Evolutionary conservation across 2,888 invertebrate genomes (phyloP).

Genomic region (Polylopha cassiicola): DNA sequence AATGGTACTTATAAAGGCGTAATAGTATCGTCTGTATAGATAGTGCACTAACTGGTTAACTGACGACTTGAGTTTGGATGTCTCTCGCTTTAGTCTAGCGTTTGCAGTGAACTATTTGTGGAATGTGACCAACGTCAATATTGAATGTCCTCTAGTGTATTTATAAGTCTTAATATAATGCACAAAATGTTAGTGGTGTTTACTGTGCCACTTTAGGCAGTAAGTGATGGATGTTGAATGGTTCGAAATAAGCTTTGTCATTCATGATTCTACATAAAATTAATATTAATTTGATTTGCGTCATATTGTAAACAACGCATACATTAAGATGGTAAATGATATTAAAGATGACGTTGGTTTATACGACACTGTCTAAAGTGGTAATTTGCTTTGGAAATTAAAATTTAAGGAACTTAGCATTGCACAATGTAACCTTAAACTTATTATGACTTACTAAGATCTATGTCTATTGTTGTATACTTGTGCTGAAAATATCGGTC

Average conservation of each 20-base stretch:
- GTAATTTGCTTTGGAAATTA: constrained; percentile 13
- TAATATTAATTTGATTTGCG: no score
- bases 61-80: no score
- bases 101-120: constrained; percentile 25
- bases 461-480: constrained; percentile 33
- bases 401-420: constrained; percentile 25
- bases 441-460: constrained; percentile 33
- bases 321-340: no score
- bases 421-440: constrained; percentile 29
- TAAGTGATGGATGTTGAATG: constrained; percentile 6
- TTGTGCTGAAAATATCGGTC: constrained; percentile 29
- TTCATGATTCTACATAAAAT: no score
- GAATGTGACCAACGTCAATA: constrained; percentile 37
- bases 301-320: no score
- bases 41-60: no score
- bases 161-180: constrained; percentile 38
- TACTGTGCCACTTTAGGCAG: constrained; percentile 35
- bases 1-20: no score
- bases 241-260: no score
- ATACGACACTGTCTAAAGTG: constrained; percentile 22
- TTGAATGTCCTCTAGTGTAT: constrained; percentile 44
- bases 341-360: no score
- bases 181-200: constrained; percentile 34
- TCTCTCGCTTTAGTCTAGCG: not conserved
- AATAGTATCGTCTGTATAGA: no score